Conservation (phyloP, 2,113 vertebrate species). For the Egretta garzetta region DNA sequence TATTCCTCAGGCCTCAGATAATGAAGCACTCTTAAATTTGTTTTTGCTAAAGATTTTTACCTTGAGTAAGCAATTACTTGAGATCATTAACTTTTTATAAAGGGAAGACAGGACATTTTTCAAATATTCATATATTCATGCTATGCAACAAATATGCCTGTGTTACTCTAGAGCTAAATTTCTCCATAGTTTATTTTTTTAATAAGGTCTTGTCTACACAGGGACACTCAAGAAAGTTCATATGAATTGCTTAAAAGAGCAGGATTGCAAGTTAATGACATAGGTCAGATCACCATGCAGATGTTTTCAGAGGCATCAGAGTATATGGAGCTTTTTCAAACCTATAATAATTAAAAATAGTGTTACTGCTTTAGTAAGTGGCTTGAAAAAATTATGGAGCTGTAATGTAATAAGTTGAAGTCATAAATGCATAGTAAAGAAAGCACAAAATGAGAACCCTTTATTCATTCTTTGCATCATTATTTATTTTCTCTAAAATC, state of each 20-base stretch:
- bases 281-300: background rate
- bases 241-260: background rate
- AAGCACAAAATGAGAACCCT: background rate
- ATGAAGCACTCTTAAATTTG: background rate
- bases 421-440: background rate
- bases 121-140: slow-evolving; percentile 33
- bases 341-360: background rate
- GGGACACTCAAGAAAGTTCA: background rate
- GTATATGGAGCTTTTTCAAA: background rate
- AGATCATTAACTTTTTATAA: slow-evolving; percentile 37
- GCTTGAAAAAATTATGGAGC: background rate
- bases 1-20: background rate
- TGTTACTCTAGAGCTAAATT: background rate
- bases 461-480: background rate
- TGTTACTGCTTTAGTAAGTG: background rate
- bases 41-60: slow-evolving; percentile 19
- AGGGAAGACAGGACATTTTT: background rate
- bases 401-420: background rate
- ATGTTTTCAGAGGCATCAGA: background rate
- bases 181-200: background rate
- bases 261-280: background rate
- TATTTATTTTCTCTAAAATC: background rate
- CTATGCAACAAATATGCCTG: background rate
- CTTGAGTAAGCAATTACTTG: slow-evolving; percentile 30
- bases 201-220: background rate